phyloP scores from a whole-genome alignment of 2,888 invertebrate genomes.

The Leistus spinibarbis region DNA sequence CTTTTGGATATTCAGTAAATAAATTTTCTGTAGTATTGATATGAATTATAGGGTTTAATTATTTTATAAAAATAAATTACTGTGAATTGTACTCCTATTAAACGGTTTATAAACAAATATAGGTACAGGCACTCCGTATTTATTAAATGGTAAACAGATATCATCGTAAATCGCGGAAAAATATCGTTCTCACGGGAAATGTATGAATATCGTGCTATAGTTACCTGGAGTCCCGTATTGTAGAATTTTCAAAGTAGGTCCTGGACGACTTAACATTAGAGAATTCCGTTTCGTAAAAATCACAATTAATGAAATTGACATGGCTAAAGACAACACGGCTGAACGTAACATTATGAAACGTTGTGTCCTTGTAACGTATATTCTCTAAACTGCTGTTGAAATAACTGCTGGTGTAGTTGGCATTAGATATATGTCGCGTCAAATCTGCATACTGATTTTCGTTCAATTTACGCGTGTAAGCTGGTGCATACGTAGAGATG shows the following conservation, averaged over 20 bases:
- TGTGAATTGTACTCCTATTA: no score
- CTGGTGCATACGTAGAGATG: conserved; percentile 62
- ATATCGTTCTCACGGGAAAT: background rate
- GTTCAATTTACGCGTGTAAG: conserved; percentile 59
- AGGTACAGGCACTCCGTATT: no score
- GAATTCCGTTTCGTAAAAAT: conserved; percentile 72
- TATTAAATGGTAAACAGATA: no score
- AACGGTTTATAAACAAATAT: no score
- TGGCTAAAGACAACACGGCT: conserved; percentile 72
- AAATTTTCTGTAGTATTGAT: no score
- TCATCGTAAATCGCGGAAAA: background rate
- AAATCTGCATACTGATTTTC: conserved; percentile 51
- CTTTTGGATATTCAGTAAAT: no score
- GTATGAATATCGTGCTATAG: conserved; percentile 31
- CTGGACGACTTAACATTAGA: conserved; percentile 74
- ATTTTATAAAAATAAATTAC: no score
- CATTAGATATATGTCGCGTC: conserved; percentile 47
- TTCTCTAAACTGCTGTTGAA: conserved; percentile 71
- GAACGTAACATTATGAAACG: conserved; percentile 70
- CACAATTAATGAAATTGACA: conserved; percentile 72
- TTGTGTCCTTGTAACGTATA: conserved; percentile 64
- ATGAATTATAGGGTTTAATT: no score
- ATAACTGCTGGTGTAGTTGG: conserved; percentile 50
- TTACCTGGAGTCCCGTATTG: conserved; percentile 69
- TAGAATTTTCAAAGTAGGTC: conserved; percentile 67